Base-by-base conservation (phyloP, 2,888 invertebrate genomes). In the Drosophila macrospina region DNA sequence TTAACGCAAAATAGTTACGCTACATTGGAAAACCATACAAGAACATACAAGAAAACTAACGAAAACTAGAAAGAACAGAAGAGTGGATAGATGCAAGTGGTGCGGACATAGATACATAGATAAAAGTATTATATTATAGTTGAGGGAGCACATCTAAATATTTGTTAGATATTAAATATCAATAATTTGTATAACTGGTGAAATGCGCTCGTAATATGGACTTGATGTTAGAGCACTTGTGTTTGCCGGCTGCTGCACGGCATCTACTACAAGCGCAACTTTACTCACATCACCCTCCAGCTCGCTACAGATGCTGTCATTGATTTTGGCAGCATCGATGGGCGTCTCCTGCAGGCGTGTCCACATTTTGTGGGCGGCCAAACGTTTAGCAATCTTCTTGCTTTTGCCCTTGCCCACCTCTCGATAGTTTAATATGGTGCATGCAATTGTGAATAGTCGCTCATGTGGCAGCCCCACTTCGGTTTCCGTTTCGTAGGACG, bases 311-410 rank as follows among this genome's bases (percentile, higher is more conserved):
- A 95, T 94, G 37, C 94, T 93, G 44, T 91, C 91, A 70, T 76
- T 83, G 48, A 93, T 91, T 89, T 94, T 94, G 90, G 94, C 94
- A 8, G 94, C 93, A 88, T 96, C 96, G 8, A 95, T 93, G 0
- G 96, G 96, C 86, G 95, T 93, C 76, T 97, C 96, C 89, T 97
- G 96, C 68, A 98, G 92, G 37, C 95, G 94, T 78, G 96, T 95
- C 96, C 96, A 96, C 98, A 99, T 98, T 91, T 97, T 96, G 90
- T 97, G 96, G 2, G 99, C 99, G 0, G 99, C 98, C 91, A 97
- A 95, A n/a, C 98, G 94, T 92, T 99, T 99, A 3, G 99, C 98
- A 52, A 98, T 93, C 92, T 99, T 99, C 93, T 99, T 99, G 54
- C 98, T 98, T 90, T 98, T 98, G 13, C 98, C 98, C 37, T 95